Percentiles rank a stretch among this genome's conserved stretches.
phyloP scores from a whole-genome alignment of 2,797 vertebrate species.

The Danionella dracula region DNA sequence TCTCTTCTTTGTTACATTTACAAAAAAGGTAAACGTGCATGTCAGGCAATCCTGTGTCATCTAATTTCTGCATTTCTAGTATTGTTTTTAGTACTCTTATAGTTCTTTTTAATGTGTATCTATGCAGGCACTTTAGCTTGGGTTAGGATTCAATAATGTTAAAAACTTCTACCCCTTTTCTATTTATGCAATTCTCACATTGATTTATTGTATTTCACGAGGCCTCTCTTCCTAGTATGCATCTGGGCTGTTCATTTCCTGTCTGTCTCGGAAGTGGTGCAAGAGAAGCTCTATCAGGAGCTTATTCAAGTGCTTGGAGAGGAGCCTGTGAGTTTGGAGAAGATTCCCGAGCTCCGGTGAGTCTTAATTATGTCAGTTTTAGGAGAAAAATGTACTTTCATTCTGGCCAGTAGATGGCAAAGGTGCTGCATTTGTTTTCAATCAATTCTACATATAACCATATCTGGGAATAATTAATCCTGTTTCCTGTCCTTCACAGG shows the following conservation, averaged over 20 bases:
- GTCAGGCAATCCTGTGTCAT: too few relatives aligned
- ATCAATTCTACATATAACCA: too few relatives aligned
- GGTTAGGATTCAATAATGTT: too few relatives aligned
- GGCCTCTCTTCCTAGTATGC: conserved; percentile 75
- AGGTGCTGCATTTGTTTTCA: neutral
- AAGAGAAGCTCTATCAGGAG: conserved; percentile 83
- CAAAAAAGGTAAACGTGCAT: too few relatives aligned
- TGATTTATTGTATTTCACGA: neutral
- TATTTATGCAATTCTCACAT: neutral
- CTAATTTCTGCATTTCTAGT: too few relatives aligned
- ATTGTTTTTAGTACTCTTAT: too few relatives aligned
- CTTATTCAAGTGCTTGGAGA: conserved; percentile 79
- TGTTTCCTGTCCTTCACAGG: conserved; percentile 54
- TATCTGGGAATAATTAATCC: too few relatives aligned
- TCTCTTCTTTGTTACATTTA: too few relatives aligned
- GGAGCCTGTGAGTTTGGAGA: conserved; percentile 77
- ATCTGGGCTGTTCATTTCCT: conserved; percentile 91
- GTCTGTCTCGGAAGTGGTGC: conserved; percentile 81
- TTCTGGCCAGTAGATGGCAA: neutral
- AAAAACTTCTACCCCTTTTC: neutral
- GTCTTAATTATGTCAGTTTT: conserved; percentile 26
- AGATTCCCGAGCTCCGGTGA: conserved; percentile 87
- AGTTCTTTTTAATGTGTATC: too few relatives aligned
- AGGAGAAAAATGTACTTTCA: too few relatives aligned
- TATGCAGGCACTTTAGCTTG: neutral